Conservation (phyloP, 2,797 vertebrate genomes). For the Enteromius treurensis region DNA sequence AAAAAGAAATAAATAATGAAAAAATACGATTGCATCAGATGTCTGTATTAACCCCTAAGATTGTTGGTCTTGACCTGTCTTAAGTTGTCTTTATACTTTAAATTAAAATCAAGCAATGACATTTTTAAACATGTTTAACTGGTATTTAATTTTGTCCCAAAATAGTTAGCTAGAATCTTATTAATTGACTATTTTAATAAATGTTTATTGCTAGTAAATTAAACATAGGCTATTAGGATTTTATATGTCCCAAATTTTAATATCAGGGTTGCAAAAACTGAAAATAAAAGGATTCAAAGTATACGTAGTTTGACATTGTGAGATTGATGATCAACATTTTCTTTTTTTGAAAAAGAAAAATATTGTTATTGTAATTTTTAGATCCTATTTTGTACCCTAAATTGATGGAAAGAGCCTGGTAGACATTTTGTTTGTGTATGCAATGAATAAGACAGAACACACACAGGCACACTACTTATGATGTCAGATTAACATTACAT, state of each 20-base stretch:
- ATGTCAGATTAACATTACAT: constrained; percentile 82
- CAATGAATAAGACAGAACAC: constrained; percentile 72
- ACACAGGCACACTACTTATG: constrained; percentile 66
- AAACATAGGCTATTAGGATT: not conserved
- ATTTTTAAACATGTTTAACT: not conserved
- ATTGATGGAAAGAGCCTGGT: constrained; percentile 44
- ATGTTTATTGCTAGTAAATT: constrained; percentile 6
- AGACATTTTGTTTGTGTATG: constrained; percentile 75
- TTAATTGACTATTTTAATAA: not conserved
- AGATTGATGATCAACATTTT: constrained; percentile 24
- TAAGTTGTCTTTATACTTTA: not conserved
- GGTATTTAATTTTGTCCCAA: not conserved
- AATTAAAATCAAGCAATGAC: not conserved
- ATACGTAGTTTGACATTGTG: not conserved
- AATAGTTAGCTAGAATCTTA: not conserved
- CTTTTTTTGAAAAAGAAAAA: constrained; percentile 4
- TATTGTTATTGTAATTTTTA: constrained; percentile 2
- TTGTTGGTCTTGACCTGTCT: not conserved
- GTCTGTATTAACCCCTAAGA: not conserved
- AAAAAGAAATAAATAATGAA: too few relatives aligned
- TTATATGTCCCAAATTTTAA: not conserved
- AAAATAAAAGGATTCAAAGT: not conserved
- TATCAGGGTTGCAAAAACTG: not conserved
- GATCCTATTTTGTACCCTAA: not conserved
- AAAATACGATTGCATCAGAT: not conserved